These are phyloP conservation scores for Malaclemys terrapin DNA, from an alignment of 2,113 vertebrate genomes.

Conservation along the genomic window DNA sequence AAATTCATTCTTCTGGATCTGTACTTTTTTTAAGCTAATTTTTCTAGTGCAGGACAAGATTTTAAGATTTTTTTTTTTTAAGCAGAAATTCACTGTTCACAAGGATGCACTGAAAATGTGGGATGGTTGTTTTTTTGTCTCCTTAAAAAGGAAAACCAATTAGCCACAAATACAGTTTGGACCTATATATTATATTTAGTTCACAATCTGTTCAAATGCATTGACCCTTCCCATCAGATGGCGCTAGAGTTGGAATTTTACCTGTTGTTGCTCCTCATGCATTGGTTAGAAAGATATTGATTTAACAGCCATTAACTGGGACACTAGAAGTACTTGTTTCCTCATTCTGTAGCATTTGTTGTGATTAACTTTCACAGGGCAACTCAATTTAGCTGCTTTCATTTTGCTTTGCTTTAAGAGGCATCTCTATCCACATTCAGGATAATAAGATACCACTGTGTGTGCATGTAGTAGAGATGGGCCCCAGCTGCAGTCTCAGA, in stretches of 20 bases:
- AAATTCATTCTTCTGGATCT: neutral
- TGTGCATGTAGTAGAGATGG: neutral
- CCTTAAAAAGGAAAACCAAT: neutral
- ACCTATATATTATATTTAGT: neutral
- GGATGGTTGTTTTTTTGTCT: neutral
- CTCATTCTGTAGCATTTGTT: neutral
- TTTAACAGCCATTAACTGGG: neutral
- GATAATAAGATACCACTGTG: neutral
- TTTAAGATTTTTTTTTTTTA: neutral
- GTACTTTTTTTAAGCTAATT: neutral
- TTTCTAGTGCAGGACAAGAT: neutral
- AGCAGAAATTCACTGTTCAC: no score
- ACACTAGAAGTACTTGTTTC: neutral
- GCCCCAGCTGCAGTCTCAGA: neutral
- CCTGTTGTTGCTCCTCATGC: neutral
- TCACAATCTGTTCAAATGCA: neutral
- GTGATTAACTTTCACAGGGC: neutral
- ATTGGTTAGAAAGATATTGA: neutral
- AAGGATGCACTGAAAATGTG: neutral
- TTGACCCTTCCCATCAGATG: neutral
- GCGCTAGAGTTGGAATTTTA: neutral
- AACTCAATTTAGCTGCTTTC: conserved; percentile 1
- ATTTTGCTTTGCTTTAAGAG: neutral
- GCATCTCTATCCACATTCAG: neutral
- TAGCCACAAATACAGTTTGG: neutral